These are phyloP conservation scores for Eueides isabella DNA, from an alignment of 1,140 invertebrate genomes.

Conservation along the genomic window DNA sequence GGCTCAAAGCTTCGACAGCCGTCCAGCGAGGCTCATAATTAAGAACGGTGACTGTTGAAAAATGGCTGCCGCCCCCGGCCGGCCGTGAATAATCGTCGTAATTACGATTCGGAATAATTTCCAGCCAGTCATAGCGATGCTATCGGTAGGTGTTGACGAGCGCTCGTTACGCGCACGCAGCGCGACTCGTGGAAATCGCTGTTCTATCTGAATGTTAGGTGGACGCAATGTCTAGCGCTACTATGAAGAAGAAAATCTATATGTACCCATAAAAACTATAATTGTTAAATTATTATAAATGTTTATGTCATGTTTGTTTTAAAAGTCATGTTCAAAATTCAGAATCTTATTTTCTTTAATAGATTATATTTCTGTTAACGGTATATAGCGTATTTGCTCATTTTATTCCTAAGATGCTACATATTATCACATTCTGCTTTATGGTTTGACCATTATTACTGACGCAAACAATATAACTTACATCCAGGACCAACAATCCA, in stretches of 20 bases:
- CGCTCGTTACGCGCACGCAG: conserved; percentile 79
- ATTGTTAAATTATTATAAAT: too few species aligned
- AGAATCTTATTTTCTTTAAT: too few species aligned
- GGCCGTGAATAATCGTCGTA: conserved; percentile 82
- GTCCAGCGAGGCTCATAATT: conserved; percentile 79
- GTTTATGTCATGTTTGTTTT: too few species aligned
- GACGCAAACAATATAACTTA: too few species aligned
- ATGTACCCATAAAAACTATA: too few species aligned
- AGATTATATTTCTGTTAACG: too few species aligned
- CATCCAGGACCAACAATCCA: too few species aligned
- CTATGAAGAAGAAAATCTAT: not conserved
- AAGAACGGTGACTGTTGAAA: conserved; percentile 83
- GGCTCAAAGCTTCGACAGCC: conserved; percentile 80
- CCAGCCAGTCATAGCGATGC: conserved; percentile 81
- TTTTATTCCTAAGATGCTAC: too few species aligned
- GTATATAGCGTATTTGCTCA: too few species aligned
- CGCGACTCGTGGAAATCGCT: conserved; percentile 59
- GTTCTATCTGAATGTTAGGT: not conserved
- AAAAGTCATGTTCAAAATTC: too few species aligned
- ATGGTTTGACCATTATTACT: too few species aligned
- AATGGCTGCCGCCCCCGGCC: conserved; percentile 80
- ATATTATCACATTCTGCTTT: too few species aligned
- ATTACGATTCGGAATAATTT: conserved; percentile 82
- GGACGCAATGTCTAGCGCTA: not conserved
- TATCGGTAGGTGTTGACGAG: conserved; percentile 80